Conservation (phyloP, 1,140 invertebrate species). For the Drosophila busckii region DNA sequence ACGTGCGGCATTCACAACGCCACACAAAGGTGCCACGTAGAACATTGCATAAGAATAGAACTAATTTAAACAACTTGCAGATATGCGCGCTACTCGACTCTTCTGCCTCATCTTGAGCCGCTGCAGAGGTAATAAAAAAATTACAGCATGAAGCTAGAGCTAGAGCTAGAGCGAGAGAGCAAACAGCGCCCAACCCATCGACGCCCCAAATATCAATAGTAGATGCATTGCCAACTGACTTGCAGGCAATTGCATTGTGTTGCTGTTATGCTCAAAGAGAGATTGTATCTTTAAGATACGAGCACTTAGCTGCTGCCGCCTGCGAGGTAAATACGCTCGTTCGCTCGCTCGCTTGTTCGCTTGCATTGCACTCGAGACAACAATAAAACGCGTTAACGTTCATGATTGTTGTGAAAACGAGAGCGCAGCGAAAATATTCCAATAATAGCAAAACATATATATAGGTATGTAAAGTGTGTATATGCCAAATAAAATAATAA, state of each 20-base stretch:
- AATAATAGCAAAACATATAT: no score
- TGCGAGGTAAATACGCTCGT: no score
- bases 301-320: no score
- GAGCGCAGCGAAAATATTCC: no score
- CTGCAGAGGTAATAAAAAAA: conserved; percentile 57
- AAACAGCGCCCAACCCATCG: neutral
- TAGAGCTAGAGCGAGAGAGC: neutral
- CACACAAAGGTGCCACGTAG: conserved; percentile 67
- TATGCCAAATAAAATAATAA: no score
- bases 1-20: conserved; percentile 23
- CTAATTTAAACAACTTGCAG: conserved; percentile 72
- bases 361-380: no score
- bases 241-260: conserved; percentile 17
- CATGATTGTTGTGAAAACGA: no score
- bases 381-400: no score
- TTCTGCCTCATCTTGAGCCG: neutral
- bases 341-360: no score
- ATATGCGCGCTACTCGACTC: conserved; percentile 36
- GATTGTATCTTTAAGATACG: no score
- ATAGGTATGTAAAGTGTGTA: no score
- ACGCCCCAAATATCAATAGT: conserved; percentile 28
- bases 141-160: conserved; percentile 30
- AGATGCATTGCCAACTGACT: conserved; percentile 15
- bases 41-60: conserved; percentile 74
- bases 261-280: neutral